Conservation (phyloP, 2,888 invertebrate genomes). For the Leptinotarsa juncta region DNA sequence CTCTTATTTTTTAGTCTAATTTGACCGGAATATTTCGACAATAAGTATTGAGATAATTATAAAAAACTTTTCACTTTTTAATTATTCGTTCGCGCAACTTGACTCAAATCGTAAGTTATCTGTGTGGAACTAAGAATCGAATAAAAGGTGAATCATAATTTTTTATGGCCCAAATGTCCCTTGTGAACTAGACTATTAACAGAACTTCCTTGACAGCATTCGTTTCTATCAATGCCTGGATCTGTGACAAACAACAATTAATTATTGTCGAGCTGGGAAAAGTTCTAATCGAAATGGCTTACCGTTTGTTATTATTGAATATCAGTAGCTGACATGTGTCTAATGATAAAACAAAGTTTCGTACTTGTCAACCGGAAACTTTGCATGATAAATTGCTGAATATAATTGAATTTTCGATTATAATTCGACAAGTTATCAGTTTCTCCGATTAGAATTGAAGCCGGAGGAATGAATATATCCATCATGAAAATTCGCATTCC, state of each 20-base stretch:
- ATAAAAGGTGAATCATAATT: too few relatives aligned
- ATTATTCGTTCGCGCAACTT: too few relatives aligned
- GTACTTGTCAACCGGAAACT: conserved; percentile 51
- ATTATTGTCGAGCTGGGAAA: conserved; percentile 46
- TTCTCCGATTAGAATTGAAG: conserved; percentile 33
- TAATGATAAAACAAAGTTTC: conserved; percentile 48
- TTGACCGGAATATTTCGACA: too few relatives aligned
- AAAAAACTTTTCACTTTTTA: too few relatives aligned
- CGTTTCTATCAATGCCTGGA: conserved; percentile 30
- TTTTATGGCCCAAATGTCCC: background rate
- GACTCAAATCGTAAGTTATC: too few relatives aligned
- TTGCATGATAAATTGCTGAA: conserved; percentile 51
- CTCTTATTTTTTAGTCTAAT: too few relatives aligned
- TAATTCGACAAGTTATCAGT: conserved; percentile 49
- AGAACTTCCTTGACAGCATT: background rate
- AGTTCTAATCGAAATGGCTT: conserved; percentile 46
- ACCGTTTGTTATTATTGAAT: conserved; percentile 46
- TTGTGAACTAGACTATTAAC: background rate
- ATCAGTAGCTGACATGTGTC: conserved; percentile 44
- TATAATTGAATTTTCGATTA: conserved; percentile 52
- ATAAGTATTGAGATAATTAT: too few relatives aligned
- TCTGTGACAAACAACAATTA: conserved; percentile 46
- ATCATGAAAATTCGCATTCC: background rate
- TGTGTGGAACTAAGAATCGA: too few relatives aligned
- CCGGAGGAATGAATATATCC: conserved; percentile 24